These are phyloP conservation scores for Andrena chrysosceles DNA, from an alignment of 2,888 invertebrate genomes.

Conservation along the genomic window DNA sequence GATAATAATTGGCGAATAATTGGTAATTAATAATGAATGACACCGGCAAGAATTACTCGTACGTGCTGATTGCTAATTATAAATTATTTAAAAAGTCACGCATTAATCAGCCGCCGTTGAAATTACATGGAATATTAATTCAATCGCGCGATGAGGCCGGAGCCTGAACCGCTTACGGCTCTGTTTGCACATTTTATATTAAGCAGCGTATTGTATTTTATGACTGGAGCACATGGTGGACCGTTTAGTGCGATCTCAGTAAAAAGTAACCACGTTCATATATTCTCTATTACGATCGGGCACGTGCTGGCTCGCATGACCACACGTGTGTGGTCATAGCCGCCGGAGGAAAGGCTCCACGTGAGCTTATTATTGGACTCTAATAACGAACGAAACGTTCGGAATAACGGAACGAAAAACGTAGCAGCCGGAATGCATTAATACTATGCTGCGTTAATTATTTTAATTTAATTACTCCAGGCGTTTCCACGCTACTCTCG, in stretches of 20 bases:
- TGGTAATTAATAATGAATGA: conserved; percentile 54
- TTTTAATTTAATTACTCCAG: not conserved
- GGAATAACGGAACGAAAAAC: conserved; percentile 34
- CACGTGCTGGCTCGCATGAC: conserved; percentile 49
- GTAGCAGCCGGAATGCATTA: conserved; percentile 5
- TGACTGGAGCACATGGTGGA: conserved; percentile 44
- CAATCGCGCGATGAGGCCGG: not conserved
- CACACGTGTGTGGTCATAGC: conserved; percentile 51
- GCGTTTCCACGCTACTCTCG: not conserved
- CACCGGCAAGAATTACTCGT: conserved; percentile 24
- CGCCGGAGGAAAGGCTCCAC: conserved; percentile 28
- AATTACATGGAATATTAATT: conserved; percentile 55
- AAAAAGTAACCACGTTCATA: conserved; percentile 60
- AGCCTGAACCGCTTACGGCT: conserved; percentile 32
- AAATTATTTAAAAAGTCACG: conserved; percentile 47
- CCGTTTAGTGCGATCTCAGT: conserved; percentile 62
- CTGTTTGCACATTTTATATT: conserved; percentile 56
- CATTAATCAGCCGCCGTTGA: conserved; percentile 41
- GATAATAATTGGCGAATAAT: conserved; percentile 49
- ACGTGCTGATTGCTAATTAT: conserved; percentile 21
- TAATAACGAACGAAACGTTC: conserved; percentile 48
- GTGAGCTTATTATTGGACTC: conserved; percentile 57
- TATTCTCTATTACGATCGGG: conserved; percentile 51
- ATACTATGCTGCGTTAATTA: not conserved
- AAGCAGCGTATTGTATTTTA: conserved; percentile 59